Conservation (phyloP, 2,888 invertebrate species). For the Diachrysia chrysitis region DNA sequence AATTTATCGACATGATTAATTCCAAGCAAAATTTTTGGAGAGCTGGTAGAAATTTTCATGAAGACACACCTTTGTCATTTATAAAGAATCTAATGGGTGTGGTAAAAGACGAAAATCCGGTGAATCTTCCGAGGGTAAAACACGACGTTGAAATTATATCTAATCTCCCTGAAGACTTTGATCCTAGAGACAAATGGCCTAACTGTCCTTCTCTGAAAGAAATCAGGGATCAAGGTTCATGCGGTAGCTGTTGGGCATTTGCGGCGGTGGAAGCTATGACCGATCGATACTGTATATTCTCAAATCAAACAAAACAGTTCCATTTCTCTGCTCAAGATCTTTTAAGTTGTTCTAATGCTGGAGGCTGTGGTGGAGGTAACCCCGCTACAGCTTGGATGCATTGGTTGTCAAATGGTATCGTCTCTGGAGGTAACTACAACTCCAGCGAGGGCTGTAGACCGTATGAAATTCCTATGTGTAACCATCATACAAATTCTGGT, state of each 20-base stretch:
- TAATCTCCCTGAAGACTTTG: slow-evolving; percentile 93
- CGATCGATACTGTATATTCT: slow-evolving; percentile 88
- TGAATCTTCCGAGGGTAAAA: slow-evolving; percentile 78
- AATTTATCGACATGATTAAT: slow-evolving; percentile 92
- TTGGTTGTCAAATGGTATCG: slow-evolving; percentile 12
- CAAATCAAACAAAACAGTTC: slow-evolving; percentile 9
- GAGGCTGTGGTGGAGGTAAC: background rate
- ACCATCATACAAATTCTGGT: slow-evolving; percentile 7
- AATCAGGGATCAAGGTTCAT: slow-evolving; percentile 95
- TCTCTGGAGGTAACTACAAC: slow-evolving; percentile 21
- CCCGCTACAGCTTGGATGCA: background rate
- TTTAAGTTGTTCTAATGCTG: slow-evolving; percentile 7
- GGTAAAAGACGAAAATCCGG: slow-evolving; percentile 88
- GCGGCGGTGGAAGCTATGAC: slow-evolving; percentile 97
- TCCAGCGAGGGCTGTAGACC: slow-evolving; percentile 17
- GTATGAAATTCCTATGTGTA: slow-evolving; percentile 6
- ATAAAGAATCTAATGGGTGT: slow-evolving; percentile 92
- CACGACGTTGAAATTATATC: slow-evolving; percentile 75
- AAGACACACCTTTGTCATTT: slow-evolving; percentile 88
- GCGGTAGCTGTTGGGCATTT: slow-evolving; percentile 98
- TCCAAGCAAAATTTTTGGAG: slow-evolving; percentile 92
- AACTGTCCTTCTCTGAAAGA: slow-evolving; percentile 95
- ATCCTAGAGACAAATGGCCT: slow-evolving; percentile 94
- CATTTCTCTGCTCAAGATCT: slow-evolving; percentile 22
- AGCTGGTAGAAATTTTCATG: slow-evolving; percentile 93